phyloP scores from a whole-genome alignment of 53 echinoderm and acorn worm genomes.

The Crossaster papposus region DNA sequence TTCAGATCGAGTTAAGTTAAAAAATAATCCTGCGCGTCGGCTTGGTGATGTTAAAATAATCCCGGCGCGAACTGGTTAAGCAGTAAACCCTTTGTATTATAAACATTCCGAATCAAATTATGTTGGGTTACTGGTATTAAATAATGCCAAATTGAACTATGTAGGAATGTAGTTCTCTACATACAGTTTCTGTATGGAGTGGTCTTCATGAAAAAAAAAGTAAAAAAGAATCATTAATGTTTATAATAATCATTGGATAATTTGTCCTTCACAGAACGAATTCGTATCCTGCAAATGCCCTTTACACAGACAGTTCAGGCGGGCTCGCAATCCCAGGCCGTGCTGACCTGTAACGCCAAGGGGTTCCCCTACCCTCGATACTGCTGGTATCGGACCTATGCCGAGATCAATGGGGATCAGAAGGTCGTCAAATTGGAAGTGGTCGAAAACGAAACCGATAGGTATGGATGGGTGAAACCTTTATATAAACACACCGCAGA shows the following conservation, averaged over 20 bases:
- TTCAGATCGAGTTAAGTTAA: too few relatives aligned
- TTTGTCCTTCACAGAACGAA: slow-evolving; percentile 42
- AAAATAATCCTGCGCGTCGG: too few relatives aligned
- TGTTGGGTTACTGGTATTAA: too few relatives aligned
- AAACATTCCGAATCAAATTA: too few relatives aligned
- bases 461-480: background rate
- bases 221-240: background rate
- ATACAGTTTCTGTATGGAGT: too few relatives aligned
- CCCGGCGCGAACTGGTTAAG: too few relatives aligned
- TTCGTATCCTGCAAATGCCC: slow-evolving; percentile 55
- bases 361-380: slow-evolving; percentile 87
- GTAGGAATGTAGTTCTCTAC: too few relatives aligned
- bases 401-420: background rate
- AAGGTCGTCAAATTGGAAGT: slow-evolving; percentile 49
- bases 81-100: too few relatives aligned
- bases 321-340: background rate
- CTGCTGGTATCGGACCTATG: slow-evolving; percentile 72
- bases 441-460: slow-evolving; percentile 54
- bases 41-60: too few relatives aligned
- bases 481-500: too few relatives aligned
- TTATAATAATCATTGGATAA: background rate
- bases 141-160: too few relatives aligned
- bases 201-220: too few relatives aligned
- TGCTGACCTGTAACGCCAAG: slow-evolving; percentile 70
- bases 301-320: slow-evolving; percentile 41